Evolutionary conservation across 1,140 invertebrate species (phyloP).

Genomic region (Thrips palmi): DNA sequence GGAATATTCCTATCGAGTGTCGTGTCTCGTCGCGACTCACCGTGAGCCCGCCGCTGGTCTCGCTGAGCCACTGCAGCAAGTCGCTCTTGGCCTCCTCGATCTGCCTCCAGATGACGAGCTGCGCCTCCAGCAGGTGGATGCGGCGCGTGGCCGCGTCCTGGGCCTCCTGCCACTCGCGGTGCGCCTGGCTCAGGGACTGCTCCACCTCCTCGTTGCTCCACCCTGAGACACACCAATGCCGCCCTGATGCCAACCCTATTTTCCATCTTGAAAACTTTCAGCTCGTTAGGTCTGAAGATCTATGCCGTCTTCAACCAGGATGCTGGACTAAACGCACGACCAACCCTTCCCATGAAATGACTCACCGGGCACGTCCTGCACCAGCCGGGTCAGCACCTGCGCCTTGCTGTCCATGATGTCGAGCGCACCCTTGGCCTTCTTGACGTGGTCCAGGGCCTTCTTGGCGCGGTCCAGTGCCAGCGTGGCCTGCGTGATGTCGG

Average conservation of each 20-base stretch:
- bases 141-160: slow-evolving; percentile 47
- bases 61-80: slow-evolving; percentile 62
- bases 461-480: slow-evolving; percentile 49
- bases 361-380: too few relatives aligned
- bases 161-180: slow-evolving; percentile 53
- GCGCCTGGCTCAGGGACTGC: slow-evolving; percentile 35
- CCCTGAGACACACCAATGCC: too few relatives aligned
- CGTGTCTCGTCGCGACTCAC: slow-evolving; percentile 55
- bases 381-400: too few relatives aligned
- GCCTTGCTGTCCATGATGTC: slow-evolving; percentile 56
- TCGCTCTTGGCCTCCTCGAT: slow-evolving; percentile 71
- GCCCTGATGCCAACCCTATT: too few relatives aligned
- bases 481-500: slow-evolving; percentile 38
- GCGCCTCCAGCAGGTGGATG: slow-evolving; percentile 64
- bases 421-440: slow-evolving; percentile 49
- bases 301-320: too few relatives aligned
- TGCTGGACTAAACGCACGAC: too few relatives aligned
- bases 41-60: slow-evolving; percentile 54
- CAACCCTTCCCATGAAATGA: too few relatives aligned
- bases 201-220: slow-evolving; percentile 39
- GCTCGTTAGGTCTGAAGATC: slow-evolving; percentile 55
- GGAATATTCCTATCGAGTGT: too few relatives aligned
- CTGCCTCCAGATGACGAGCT: slow-evolving; percentile 79
- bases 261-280: slow-evolving; percentile 49
- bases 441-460: slow-evolving; percentile 49